phyloP scores from a whole-genome alignment of 35 echinoderm and acorn worm genomes.

The Hemicentrotus pulcherrimus region DNA sequence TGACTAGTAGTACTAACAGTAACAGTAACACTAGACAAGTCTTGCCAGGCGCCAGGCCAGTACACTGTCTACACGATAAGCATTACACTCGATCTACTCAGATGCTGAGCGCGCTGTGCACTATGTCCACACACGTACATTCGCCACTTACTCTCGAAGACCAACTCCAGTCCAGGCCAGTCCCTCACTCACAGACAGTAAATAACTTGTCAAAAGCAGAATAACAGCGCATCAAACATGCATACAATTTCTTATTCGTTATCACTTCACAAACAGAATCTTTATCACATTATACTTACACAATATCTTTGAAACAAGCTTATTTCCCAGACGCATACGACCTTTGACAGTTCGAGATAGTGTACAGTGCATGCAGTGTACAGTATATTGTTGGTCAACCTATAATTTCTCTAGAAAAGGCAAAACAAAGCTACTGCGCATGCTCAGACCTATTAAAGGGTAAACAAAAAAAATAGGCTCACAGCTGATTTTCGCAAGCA shows the following conservation, averaged over 20 bases:
- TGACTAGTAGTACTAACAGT: too few species aligned
- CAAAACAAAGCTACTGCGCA: conserved; percentile 41
- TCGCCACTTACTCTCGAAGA: too few species aligned
- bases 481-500: neutral
- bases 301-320: neutral
- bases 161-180: too few species aligned
- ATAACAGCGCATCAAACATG: neutral
- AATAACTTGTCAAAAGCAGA: neutral
- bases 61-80: too few species aligned
- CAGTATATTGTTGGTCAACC: neutral
- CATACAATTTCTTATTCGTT: neutral
- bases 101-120: too few species aligned
- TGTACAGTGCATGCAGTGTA: neutral
- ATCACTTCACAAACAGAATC: neutral
- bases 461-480: too few species aligned
- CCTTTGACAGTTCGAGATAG: neutral
- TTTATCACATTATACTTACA: neutral
- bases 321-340: neutral
- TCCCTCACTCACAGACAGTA: too few species aligned
- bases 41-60: too few species aligned
- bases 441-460: conserved; percentile 25
- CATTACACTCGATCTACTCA: too few species aligned
- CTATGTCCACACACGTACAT: too few species aligned
- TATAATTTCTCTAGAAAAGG: neutral
- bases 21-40: too few species aligned